Evolutionary conservation across 2,888 invertebrate genomes (phyloP).

Genomic region (Stratiomys singularior): DNA sequence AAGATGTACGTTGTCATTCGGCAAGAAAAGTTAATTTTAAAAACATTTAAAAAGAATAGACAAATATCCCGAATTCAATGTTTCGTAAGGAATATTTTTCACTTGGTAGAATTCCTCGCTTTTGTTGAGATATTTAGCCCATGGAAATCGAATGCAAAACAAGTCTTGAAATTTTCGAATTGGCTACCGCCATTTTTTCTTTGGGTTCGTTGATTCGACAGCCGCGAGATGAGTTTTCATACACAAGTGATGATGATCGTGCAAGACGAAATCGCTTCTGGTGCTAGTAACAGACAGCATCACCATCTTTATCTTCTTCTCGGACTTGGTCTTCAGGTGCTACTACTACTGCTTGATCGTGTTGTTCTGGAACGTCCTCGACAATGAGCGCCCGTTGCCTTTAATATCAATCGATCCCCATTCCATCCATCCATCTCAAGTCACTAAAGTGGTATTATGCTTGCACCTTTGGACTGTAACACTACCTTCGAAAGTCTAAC

Average conservation of each 20-base stretch:
- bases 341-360: too few species aligned
- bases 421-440: background rate
- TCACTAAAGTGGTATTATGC: background rate
- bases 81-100: background rate
- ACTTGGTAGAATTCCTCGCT: background rate
- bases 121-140: background rate
- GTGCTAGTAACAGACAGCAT: background rate
- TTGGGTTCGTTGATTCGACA: background rate
- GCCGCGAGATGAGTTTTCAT: background rate
- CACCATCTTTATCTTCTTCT: background rate
- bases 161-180: slow-evolving; percentile 19
- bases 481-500: slow-evolving; percentile 40
- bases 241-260: slow-evolving; percentile 19
- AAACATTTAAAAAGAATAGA: too few species aligned
- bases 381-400: background rate
- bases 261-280: slow-evolving; percentile 23
- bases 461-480: slow-evolving; percentile 4
- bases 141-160: slow-evolving; percentile 8
- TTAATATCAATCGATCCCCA: background rate
- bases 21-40: too few species aligned
- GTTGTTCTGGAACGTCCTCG: slow-evolving; percentile 1
- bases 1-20: too few species aligned
- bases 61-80: too few species aligned
- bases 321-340: background rate
- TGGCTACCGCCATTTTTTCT: slow-evolving; percentile 24